These are phyloP conservation scores for Sebastes fasciatus DNA, from an alignment of 2,113 vertebrate genomes.

Conservation along the genomic window DNA sequence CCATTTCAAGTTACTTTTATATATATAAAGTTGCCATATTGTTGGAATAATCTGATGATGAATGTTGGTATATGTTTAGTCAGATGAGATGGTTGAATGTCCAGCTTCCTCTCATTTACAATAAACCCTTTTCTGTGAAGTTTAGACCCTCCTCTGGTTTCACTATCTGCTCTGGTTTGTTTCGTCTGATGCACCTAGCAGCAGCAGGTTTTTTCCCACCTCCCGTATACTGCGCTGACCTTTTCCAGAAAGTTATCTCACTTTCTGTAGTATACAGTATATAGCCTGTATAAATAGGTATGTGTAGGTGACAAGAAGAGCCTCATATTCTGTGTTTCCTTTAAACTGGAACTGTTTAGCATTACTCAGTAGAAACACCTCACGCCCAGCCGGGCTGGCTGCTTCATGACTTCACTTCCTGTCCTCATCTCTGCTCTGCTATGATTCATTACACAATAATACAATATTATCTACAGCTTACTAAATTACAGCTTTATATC, in stretches of 20 bases:
- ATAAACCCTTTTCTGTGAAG: constrained; percentile 41
- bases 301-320: constrained; percentile 34
- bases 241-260: background rate
- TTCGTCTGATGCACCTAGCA: background rate
- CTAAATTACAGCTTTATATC: too few relatives aligned
- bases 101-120: constrained; percentile 9
- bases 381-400: background rate
- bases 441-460: background rate
- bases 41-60: too few relatives aligned
- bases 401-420: constrained; percentile 24
- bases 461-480: background rate
- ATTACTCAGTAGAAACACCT: constrained; percentile 4
- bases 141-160: background rate
- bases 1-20: too few relatives aligned
- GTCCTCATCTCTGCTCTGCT: background rate
- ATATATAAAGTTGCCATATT: too few relatives aligned
- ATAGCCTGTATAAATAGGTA: background rate
- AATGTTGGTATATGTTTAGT: too few relatives aligned
- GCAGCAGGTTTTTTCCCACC: constrained; percentile 1
- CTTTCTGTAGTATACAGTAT: background rate
- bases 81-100: background rate
- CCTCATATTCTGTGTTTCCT: constrained; percentile 21
- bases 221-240: background rate
- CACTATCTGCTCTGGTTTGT: background rate
- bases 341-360: constrained; percentile 8